Evolutionary conservation across 2,113 vertebrate species (phyloP).

Genomic region (Corythornis madagascariensis): DNA sequence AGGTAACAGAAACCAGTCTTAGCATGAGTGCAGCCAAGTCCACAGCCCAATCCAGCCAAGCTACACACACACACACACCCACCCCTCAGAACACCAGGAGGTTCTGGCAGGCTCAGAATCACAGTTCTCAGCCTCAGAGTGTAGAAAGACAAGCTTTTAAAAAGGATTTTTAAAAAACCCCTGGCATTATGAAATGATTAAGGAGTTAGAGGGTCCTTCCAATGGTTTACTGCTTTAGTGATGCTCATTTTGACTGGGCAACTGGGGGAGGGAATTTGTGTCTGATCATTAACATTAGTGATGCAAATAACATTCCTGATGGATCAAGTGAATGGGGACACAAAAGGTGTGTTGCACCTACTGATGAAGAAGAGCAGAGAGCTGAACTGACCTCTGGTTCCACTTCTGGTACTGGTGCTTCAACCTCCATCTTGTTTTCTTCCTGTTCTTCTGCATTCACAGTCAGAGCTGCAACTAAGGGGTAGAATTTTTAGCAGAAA

Average conservation of each 20-base stretch:
- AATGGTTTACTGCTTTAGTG: neutral
- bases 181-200: neutral
- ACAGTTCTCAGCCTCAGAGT: neutral
- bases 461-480: neutral
- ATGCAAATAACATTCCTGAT: neutral
- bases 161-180: neutral
- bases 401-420: neutral
- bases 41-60: neutral
- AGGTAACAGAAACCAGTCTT: accelerated
- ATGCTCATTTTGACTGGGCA: neutral
- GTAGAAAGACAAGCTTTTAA: neutral
- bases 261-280: neutral
- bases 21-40: neutral
- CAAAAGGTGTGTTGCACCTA: neutral
- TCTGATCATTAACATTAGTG: neutral
- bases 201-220: neutral
- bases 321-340: neutral
- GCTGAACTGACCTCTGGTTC: conserved; percentile 37
- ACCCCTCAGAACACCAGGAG: neutral
- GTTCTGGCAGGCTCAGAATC: neutral
- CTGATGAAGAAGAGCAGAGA: neutral
- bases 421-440: neutral
- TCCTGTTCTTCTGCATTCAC: neutral
- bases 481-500: neutral
- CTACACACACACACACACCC: neutral